A percentile compares a stretch with the other conserved stretches of the same genome.
phyloP scores from a whole-genome alignment of 2,113 vertebrate genomes.

The Paramisgurnus dabryanus region DNA sequence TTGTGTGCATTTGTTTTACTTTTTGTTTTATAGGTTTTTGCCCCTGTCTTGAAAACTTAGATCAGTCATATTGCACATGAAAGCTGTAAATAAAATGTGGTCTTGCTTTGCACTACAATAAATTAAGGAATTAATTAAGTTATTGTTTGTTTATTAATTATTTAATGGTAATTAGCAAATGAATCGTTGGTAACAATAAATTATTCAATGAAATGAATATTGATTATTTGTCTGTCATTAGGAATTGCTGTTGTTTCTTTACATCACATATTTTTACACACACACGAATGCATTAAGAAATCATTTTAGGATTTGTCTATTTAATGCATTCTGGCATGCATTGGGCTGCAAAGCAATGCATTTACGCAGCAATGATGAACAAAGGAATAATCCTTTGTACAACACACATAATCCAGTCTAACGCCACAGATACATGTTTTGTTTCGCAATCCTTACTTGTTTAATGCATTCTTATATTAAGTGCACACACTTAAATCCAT shows the following conservation, averaged over 20 bases:
- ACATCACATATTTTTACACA: not conserved
- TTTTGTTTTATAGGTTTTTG: not conserved
- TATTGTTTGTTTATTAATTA: not conserved
- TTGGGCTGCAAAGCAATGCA: not conserved
- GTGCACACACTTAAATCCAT: not conserved
- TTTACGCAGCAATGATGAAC: slow-evolving; percentile 9
- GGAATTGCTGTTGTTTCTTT: no score
- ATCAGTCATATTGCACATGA: not conserved
- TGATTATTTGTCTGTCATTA: no score
- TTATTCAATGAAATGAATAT: no score
- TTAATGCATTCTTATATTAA: not conserved
- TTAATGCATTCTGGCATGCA: not conserved
- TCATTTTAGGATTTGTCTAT: no score
- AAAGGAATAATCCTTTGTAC: slow-evolving; percentile 5
- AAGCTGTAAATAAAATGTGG: not conserved
- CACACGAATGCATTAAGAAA: not conserved
- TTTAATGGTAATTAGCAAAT: not conserved
- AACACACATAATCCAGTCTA: slow-evolving; percentile 27
- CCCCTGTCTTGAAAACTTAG: not conserved
- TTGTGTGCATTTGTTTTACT: not conserved
- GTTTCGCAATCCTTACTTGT: not conserved
- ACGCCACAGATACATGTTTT: slow-evolving; percentile 1
- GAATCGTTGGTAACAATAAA: not conserved
- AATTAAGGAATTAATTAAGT: no score
- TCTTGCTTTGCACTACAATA: not conserved